These are phyloP conservation scores for Ennomos quercinarius DNA, from an alignment of 2,888 invertebrate species.

Conservation along the genomic window DNA sequence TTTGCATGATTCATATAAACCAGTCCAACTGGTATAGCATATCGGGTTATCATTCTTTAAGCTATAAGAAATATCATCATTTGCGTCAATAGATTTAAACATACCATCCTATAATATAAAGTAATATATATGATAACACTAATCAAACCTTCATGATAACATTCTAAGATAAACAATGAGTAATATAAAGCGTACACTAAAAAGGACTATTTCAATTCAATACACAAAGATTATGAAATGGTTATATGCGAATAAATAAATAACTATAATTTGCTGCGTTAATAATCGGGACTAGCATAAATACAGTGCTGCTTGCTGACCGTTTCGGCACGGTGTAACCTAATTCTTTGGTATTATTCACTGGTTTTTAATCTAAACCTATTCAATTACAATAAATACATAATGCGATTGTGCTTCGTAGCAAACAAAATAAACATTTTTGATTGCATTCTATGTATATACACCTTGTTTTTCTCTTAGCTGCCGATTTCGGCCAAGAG, in stretches of 20 bases:
- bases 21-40: conserved; percentile 35
- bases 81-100: conserved; percentile 56
- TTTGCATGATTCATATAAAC: conserved; percentile 44
- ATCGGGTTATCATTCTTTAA: conserved; percentile 47
- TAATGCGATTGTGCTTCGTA: conserved; percentile 57
- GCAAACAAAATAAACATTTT: conserved; percentile 44
- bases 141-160: conserved; percentile 54
- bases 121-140: conserved; percentile 48
- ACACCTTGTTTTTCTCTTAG: conserved; percentile 46
- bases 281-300: conserved; percentile 74
- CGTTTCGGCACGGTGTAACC: conserved; percentile 55
- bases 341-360: conserved; percentile 81
- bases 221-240: conserved; percentile 55
- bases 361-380: conserved; percentile 68
- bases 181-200: conserved; percentile 60
- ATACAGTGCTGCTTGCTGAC: conserved; percentile 57
- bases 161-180: conserved; percentile 60
- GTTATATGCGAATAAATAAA: conserved; percentile 71
- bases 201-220: conserved; percentile 48
- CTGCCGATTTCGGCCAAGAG: conserved; percentile 19
- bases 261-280: conserved; percentile 64
- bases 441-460: conserved; percentile 48
- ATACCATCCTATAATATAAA: conserved; percentile 45
- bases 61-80: conserved; percentile 50
- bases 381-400: conserved; percentile 56